These are phyloP conservation scores for Aphis craccivora DNA, from an alignment of 1,140 invertebrate genomes.

Conservation along the genomic window DNA sequence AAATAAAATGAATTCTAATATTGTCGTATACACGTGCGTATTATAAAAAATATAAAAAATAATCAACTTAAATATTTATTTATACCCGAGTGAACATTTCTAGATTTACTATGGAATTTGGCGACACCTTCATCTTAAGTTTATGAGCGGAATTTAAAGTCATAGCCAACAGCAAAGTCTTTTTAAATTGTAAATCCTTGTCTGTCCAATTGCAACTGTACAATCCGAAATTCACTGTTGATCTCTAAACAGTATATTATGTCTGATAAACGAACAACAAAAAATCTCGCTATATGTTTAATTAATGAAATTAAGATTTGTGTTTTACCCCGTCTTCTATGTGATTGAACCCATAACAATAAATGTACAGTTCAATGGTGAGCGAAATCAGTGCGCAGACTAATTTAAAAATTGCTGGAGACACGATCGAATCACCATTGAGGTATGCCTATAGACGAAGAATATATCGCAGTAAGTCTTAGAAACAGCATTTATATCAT, in stretches of 20 bases:
- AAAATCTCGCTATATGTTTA: neutral
- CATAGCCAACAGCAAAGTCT: neutral
- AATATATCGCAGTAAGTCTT: neutral
- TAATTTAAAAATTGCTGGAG: neutral
- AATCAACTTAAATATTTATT: neutral
- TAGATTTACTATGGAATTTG: neutral
- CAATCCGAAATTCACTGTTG: neutral
- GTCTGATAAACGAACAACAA: neutral
- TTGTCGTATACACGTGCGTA: neutral
- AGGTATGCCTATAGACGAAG: neutral
- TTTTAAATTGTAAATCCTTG: slow-evolving; percentile 13
- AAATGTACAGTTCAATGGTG: neutral
- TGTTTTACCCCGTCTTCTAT: neutral
- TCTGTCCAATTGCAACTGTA: neutral
- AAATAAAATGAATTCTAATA: neutral
- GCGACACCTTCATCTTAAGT: neutral
- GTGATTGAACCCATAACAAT: neutral
- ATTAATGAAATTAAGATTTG: neutral
- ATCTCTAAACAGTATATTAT: neutral
- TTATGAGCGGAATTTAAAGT: neutral
- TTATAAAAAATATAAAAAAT: neutral
- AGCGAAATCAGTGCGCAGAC: neutral
- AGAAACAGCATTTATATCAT: neutral
- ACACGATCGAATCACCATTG: neutral
- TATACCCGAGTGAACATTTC: neutral